Evolutionary conservation across 2,888 invertebrate genomes (phyloP).

Genomic region (Andrena bucephala): DNA sequence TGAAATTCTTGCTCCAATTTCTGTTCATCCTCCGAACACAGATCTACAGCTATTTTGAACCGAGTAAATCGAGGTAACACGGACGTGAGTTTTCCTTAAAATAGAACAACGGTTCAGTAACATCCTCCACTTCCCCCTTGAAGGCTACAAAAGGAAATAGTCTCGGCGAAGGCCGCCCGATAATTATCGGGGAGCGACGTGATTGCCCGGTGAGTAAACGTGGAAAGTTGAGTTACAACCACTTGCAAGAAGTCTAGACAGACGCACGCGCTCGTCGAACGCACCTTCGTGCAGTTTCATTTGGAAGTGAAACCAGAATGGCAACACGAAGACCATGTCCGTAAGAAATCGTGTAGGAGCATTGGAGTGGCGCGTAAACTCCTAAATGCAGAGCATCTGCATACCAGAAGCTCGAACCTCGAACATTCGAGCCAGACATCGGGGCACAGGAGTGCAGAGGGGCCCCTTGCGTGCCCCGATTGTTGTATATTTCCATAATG

Average conservation of each 20-base stretch:
- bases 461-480: slow-evolving; percentile 40
- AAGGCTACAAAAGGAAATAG: slow-evolving; percentile 45
- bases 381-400: slow-evolving; percentile 47
- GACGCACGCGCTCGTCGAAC: neutral
- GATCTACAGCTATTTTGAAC: slow-evolving; percentile 2
- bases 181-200: slow-evolving; percentile 46
- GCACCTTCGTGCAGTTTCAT: slow-evolving; percentile 27
- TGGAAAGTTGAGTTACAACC: slow-evolving; percentile 41
- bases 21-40: neutral
- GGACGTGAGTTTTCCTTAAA: neutral
- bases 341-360: slow-evolving; percentile 32
- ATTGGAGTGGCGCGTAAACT: slow-evolving; percentile 50
- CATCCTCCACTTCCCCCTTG: slow-evolving; percentile 30
- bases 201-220: slow-evolving; percentile 35
- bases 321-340: slow-evolving; percentile 7
- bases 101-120: neutral
- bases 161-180: slow-evolving; percentile 39
- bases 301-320: slow-evolving; percentile 40
- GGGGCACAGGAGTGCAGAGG: slow-evolving; percentile 2
- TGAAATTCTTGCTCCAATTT: slow-evolving; percentile 45
- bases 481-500: slow-evolving; percentile 50
- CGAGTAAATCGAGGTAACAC: neutral
- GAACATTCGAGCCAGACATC: slow-evolving; percentile 29
- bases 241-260: slow-evolving; percentile 10
- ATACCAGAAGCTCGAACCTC: slow-evolving; percentile 58